Base-by-base conservation (phyloP, 2,113 vertebrate genomes). In the Shinisaurus crocodilurus region DNA sequence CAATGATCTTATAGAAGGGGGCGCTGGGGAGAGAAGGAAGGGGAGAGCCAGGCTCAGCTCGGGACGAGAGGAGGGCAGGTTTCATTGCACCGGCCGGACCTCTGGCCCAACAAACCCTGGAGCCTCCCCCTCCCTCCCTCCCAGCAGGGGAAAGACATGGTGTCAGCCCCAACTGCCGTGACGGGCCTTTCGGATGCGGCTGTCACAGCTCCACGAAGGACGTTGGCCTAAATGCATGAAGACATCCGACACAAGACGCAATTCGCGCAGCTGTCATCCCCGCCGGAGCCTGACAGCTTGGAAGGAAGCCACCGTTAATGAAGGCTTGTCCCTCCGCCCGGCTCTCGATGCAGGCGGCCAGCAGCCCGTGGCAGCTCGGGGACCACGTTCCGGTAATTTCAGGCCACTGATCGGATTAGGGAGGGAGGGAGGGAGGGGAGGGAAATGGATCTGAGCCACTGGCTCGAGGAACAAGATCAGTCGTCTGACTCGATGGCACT, bases 1-100 rank as follows among this genome's bases (percentile, higher is more conserved):
- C 98, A 95, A 98, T 97, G 76, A 99, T 98, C 95, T 98, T 98
- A 92, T 98, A 98, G 95, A 99, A 99, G 1, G 98, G 98, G 87
- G 95, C 91, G 0, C 98, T 99, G 40, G 50, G 48, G 72, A 60
- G 65, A 82, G 67, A 85, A 60, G 40, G 60, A 4, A 23, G 50
- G 63, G 50, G 23, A 37, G 63, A 1, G 13, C 37, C 29, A 2
- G 45, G 65, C 13, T 27, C 32, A 13, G 63, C 60, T 20, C 1
- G 0, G 7, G 29, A 0, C 4, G 0, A 54, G n/a, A 29, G 43
- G 32, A 5, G 16, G 25, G 48, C 40, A 12, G 40, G 25, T 9
- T 4, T 15, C 60, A 0, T 3, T 40, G 29, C 43, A 20, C 7
- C 34, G n/a, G 50, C 3, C 3, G 27, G 54, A 10, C 34, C 7